These are phyloP conservation scores for Notarius quadriscutis DNA, from an alignment of 2,113 vertebrate species.

Conservation along the genomic window DNA sequence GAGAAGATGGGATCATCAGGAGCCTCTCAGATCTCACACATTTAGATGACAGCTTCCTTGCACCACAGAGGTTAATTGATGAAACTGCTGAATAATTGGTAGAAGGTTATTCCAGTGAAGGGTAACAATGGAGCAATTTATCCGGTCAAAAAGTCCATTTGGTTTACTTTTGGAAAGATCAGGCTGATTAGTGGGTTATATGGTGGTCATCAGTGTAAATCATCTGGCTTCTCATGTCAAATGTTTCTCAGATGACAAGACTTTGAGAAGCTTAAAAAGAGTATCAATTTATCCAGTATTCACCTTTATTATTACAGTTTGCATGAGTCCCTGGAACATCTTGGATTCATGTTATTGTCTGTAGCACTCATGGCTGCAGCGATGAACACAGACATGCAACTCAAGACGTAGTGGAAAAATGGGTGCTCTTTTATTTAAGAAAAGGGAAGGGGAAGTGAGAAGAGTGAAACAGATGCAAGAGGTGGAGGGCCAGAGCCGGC, in stretches of 20 bases:
- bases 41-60: constrained; percentile 38
- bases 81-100: constrained; percentile 53
- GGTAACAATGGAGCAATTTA: constrained; percentile 35
- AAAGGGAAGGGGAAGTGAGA: too few species aligned
- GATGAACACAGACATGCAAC: too few species aligned
- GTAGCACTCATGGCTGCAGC: too few species aligned
- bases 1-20: constrained; percentile 40
- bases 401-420: too few species aligned
- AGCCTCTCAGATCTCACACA: constrained; percentile 53
- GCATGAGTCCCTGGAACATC: not conserved
- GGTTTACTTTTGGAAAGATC: constrained; percentile 18
- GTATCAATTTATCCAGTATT: not conserved
- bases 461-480: too few species aligned
- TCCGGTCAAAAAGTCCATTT: constrained; percentile 22
- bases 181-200: not conserved
- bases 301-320: not conserved
- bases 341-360: not conserved
- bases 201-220: not conserved
- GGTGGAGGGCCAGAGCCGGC: too few species aligned
- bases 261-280: too few species aligned
- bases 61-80: constrained; percentile 55
- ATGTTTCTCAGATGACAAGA: not conserved
- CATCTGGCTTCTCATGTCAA: not conserved
- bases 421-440: too few species aligned
- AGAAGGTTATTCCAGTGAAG: constrained; percentile 36